Conservation (phyloP, 2,113 vertebrate genomes). For the Ctenomys sociabilis region DNA sequence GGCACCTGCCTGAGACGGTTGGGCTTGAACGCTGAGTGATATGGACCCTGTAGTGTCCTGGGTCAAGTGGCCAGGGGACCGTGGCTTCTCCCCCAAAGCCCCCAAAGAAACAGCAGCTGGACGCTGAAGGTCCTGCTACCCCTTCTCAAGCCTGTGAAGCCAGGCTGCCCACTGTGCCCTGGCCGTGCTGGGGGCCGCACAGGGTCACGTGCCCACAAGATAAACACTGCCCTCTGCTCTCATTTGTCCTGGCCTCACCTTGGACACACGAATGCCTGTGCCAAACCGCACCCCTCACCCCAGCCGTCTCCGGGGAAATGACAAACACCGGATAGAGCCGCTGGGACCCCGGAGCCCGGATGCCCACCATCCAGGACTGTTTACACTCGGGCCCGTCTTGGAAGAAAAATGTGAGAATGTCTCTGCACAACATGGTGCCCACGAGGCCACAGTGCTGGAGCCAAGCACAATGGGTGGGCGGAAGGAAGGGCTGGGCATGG, state of each 20-base stretch:
- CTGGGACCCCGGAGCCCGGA: constrained; percentile 66
- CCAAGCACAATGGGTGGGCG: constrained; percentile 77
- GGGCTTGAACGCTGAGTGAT: fast-evolving
- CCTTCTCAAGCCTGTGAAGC: constrained; percentile 1
- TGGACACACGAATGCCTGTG: neutral
- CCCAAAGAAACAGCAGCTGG: neutral
- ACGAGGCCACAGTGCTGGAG: constrained; percentile 71
- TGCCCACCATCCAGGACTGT: constrained; percentile 65
- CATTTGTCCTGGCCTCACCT: neutral
- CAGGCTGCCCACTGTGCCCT: neutral
- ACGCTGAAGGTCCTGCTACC: neutral
- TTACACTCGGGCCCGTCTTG: constrained; percentile 61
- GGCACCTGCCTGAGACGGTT: too few relatives aligned
- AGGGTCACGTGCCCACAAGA: fast-evolving
- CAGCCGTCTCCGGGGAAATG: constrained; percentile 64
- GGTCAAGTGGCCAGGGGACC: neutral
- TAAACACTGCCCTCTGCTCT: neutral
- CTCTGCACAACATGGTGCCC: constrained; percentile 73
- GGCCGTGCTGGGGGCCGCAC: neutral
- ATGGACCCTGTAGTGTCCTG: neutral
- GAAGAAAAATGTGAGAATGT: constrained; percentile 77
- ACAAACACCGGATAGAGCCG: constrained; percentile 55
- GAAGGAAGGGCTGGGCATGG: constrained; percentile 82
- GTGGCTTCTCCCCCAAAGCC: neutral
- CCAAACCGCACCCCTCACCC: constrained; percentile 13